A percentile compares a stretch with the other conserved stretches of the same genome.
phyloP scores from a whole-genome alignment of 2,113 vertebrate genomes.

The Chiloscyllium plagiosum region DNA sequence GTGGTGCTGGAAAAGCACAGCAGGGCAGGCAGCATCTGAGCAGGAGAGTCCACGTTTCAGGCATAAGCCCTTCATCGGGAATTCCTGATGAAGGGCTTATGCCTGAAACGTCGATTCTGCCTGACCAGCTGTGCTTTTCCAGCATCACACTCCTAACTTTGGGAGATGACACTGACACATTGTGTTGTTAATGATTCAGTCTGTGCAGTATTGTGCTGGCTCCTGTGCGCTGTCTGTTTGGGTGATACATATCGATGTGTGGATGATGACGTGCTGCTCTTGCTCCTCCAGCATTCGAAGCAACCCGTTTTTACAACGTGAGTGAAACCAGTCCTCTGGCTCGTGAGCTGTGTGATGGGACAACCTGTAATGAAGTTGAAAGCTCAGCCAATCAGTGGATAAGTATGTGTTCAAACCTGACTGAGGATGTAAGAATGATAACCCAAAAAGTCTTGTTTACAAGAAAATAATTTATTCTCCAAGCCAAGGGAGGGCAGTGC shows the following conservation, averaged over 20 bases:
- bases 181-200: neutral
- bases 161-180: neutral
- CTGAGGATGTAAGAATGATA: neutral
- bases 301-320: conserved; percentile 86
- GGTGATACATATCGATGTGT: too few species aligned
- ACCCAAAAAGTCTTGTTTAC: too few species aligned
- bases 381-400: conserved; percentile 73
- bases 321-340: conserved; percentile 79
- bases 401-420: conserved; percentile 57
- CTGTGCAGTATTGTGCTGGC: neutral
- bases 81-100: too few species aligned
- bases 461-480: neutral
- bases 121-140: too few species aligned
- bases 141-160: neutral
- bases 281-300: conserved; percentile 71
- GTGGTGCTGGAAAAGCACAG: too few species aligned
- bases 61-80: too few species aligned
- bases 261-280: neutral
- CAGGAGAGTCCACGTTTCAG: too few species aligned
- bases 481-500: neutral
- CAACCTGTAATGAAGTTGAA: conserved; percentile 85
- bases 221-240: neutral
- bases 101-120: too few species aligned
- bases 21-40: too few species aligned
- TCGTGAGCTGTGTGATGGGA: conserved; percentile 77